Evolutionary conservation across 2,888 invertebrate species (phyloP), one percentile per base, ranked within the genome.

Genomic region (Spodoptera exigua): DNA sequence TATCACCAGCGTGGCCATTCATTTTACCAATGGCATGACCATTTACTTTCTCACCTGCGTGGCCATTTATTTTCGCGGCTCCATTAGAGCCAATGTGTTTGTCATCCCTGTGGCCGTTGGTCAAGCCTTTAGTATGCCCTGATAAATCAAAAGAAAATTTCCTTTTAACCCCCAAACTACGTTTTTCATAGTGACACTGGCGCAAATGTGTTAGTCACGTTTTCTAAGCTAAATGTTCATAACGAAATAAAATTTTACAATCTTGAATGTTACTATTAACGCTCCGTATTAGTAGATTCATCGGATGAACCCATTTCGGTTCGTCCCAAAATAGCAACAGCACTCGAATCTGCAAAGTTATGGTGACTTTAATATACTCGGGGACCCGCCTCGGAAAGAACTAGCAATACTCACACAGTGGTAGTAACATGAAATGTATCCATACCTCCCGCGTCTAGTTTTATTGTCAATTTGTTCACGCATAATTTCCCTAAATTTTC

Each of bases 331-430:
- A 80, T 81, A 79, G 85, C 80, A 78, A 81, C 84, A 79, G 82
- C 84, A 73, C 85, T 85, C 82, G 86, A 54, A 92, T 92, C 92
- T 93, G 92, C 66, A 93, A 93, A 91, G 89, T 88, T 82, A 89
- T 73, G 82, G 67, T 71, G 71, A 69, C 71, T 87, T 84, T 84
- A 85, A 83, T 84, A 82, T 79, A 76, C 68, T 70, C 72, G 61
- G 70, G 64, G 59, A 59, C 56, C 46, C 59, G 66, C 57, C 51
- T 53, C 39, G 52, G 70, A 61, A 48, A 56, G 76, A 58, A 70
- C 68, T 56, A 63, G 41, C 36, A 53, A 48, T 40, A 59, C 47
- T 52, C 60, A 72, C 67, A 83, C 69, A 46, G 35, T 63, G 43
- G 67, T 49, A 60, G 53, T 36, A 37, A 73, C 35, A 52, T 35